phyloP scores from a whole-genome alignment of 2,888 invertebrate species.

The Chymomyza fuscimana region DNA sequence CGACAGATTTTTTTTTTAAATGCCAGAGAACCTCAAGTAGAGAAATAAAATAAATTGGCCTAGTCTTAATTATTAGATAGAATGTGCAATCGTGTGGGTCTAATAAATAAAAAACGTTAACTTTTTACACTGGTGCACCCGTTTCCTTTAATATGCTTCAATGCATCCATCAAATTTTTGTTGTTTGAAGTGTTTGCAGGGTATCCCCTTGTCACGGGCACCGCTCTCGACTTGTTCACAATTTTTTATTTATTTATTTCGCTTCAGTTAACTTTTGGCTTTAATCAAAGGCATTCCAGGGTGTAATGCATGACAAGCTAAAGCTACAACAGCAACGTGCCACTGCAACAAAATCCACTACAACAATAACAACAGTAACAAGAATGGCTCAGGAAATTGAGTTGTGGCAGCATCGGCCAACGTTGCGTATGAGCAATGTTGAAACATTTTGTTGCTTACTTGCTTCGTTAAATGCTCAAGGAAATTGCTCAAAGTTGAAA shows the following conservation, averaged over 20 bases:
- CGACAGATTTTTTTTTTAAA: too few species aligned
- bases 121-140: background rate
- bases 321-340: background rate
- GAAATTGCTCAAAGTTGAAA: slow-evolving; percentile 5
- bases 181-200: too few species aligned
- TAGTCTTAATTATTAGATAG: too few species aligned
- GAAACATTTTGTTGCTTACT: slow-evolving; percentile 7
- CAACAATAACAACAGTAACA: background rate
- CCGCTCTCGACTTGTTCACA: background rate
- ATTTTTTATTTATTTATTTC: slow-evolving; percentile 1
- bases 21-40: too few species aligned
- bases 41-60: too few species aligned
- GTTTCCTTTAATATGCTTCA: too few species aligned
- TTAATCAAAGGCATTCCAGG: slow-evolving; percentile 49
- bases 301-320: slow-evolving; percentile 9
- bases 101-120: too few species aligned
- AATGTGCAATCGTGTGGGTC: too few species aligned
- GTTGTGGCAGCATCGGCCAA: background rate
- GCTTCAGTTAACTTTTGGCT: slow-evolving; percentile 14
- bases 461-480: slow-evolving; percentile 6
- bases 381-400: slow-evolving; percentile 6
- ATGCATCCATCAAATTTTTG: too few species aligned
- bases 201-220: background rate
- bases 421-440: slow-evolving; percentile 4
- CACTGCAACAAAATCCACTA: background rate